Percentiles rank a stretch among this genome's conserved stretches.
Evolutionary conservation across 2,797 vertebrate species (phyloP).

Genomic region (Dendrocincla fuliginosa): DNA sequence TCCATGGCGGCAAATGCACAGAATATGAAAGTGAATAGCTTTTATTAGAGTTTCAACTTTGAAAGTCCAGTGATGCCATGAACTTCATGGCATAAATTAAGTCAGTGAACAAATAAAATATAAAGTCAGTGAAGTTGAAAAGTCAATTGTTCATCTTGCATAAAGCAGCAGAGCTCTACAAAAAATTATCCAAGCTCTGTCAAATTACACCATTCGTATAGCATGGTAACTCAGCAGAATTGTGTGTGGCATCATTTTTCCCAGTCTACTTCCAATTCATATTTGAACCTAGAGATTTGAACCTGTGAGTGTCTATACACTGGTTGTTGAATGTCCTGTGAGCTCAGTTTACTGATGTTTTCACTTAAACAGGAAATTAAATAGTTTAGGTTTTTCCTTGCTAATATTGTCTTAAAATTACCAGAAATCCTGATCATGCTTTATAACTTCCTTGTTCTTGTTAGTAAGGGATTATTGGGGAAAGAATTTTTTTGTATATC

Average conservation of each 20-base stretch:
- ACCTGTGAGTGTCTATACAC: not conserved
- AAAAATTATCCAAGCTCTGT: not conserved
- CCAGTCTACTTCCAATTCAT: not conserved
- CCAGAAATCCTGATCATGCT: not conserved
- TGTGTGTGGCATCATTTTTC: not conserved
- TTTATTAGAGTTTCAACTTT: not conserved
- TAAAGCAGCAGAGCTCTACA: not conserved
- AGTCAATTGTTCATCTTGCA: not conserved
- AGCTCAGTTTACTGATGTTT: not conserved
- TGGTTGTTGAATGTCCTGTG: not conserved
- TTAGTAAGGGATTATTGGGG: not conserved
- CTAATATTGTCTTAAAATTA: not conserved
- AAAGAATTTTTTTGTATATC: rapidly evolving
- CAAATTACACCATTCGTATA: not conserved
- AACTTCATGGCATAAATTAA: not conserved
- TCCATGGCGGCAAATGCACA: not conserved
- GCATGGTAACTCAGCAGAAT: not conserved
- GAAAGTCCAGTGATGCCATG: not conserved
- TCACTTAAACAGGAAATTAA: not conserved
- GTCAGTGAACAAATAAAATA: slow-evolving; percentile 14
- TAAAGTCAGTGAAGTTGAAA: slow-evolving; percentile 11
- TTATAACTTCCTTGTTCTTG: not conserved
- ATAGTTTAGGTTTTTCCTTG: not conserved
- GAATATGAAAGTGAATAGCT: not conserved
- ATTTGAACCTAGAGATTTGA: not conserved